Evolutionary conservation across 2,797 vertebrate species (phyloP), one percentile per base, ranked within the genome.

Genomic region (Typhlichthys eigenmanni): DNA sequence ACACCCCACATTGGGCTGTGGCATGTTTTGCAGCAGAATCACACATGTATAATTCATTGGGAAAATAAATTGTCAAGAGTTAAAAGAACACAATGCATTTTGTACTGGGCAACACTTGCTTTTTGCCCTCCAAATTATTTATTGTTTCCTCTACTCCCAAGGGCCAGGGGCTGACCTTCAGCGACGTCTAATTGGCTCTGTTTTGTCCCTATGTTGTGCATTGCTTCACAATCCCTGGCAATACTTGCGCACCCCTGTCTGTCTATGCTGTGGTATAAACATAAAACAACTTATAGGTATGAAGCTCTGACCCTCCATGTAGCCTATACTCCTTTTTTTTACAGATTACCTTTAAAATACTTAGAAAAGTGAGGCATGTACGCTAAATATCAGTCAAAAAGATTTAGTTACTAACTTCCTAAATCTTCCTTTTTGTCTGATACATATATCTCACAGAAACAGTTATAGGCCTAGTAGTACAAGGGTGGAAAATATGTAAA

Each of bases 71-170:
- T 88, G 91, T 93, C 87, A 71, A 77, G 91, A 87, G 91, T 90
- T 90, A 85, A 91, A 91, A 91, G 87, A 93, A 90, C 88, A 91
- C 84, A 85, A 83, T 90, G 85, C 91, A 94, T 94, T 95, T 94
- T 95, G 93, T 93, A 92, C 91, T 74, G 88, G 87, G 88, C 88
- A 93, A 92, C 90, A 88, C 87, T 84, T 89, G 91, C 92, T 94
- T 95, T 91, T 95, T 93, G 92, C 88, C 87, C 87, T 85, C 91
- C 88, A 93, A 94, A 93, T 93, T 91, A 95, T 93, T 92, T 91
- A 94, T 94, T 89, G 88, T 87, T 91, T 90, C 73, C 85, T 79
- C 81, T 59, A 83, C 83, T 89, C 87, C 80, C 82, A 71, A 24
- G 79, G 89, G 91, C 84, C 88, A 79, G 74, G 74, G 64, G 60